phyloP scores from a whole-genome alignment of 2,888 invertebrate species.

The Laothoe populi region DNA sequence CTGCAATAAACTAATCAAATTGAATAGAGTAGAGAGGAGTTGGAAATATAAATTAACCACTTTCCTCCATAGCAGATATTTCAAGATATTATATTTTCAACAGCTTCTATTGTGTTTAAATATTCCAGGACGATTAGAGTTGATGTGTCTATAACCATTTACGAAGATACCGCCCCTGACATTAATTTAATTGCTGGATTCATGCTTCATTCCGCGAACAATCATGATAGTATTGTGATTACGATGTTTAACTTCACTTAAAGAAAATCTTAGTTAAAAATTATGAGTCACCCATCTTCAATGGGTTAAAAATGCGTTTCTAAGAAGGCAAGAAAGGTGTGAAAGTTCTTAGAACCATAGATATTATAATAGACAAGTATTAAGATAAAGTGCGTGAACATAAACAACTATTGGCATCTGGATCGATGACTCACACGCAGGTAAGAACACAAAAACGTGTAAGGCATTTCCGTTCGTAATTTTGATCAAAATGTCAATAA shows the following conservation, averaged over 20 bases:
- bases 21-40: too few species aligned
- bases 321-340: slow-evolving; percentile 13
- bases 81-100: too few species aligned
- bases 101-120: too few species aligned
- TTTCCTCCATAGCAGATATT: too few species aligned
- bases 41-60: too few species aligned
- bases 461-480: slow-evolving; percentile 34
- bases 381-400: slow-evolving; percentile 15
- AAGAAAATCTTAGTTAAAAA: neutral
- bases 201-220: too few species aligned
- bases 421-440: slow-evolving; percentile 21
- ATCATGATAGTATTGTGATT: too few species aligned
- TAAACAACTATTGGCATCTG: slow-evolving; percentile 23
- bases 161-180: too few species aligned
- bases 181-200: too few species aligned
- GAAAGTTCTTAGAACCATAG: slow-evolving; percentile 22
- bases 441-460: slow-evolving; percentile 27
- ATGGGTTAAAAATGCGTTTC: neutral
- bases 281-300: slow-evolving; percentile 3
- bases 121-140: too few species aligned
- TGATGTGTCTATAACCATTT: too few species aligned
- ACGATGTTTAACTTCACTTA: neutral
- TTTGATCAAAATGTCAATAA: slow-evolving; percentile 22
- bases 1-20: too few species aligned
- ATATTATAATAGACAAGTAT: slow-evolving; percentile 16